Evolutionary conservation across 1,140 invertebrate species (phyloP), one percentile per base, ranked within the genome.

Genomic region (Diabrotica undecimpunctata): DNA sequence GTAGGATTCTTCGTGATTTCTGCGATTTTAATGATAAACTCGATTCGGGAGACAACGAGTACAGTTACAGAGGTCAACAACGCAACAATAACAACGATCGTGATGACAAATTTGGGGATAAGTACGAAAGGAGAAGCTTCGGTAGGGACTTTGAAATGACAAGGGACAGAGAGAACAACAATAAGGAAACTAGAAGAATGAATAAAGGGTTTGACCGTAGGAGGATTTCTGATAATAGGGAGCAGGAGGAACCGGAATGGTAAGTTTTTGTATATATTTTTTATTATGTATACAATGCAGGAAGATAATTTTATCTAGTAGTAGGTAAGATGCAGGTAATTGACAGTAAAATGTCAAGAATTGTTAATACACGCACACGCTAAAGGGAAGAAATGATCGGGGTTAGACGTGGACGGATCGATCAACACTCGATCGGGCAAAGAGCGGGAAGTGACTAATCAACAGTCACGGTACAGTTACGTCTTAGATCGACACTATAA

Each of bases 1-100:
- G 90, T 0, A 84, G 91, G 6, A 90, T 93, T 58, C 81, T 91
- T 70, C 85, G 89, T 54, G 86, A 90, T 76, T 71, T 79, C 64
- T 86, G 85, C 81, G 83, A 82, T 68, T 85, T 75, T 12, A 78
- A 77, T 41, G 81, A 84, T 55, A 82, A 83, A 12, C 80, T 76
- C 0, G 82, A 83, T 35, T 77, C 71, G 38, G 76, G 73, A 14
- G 57, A 57, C 13, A 36, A 8, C 46, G 67, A 68, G 46, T 66
- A 63, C 62, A 54, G 57, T 25, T 68, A 67, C 54, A 37, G 65
- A 52, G 52, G 70, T 14, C 61, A 36, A 62, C 12, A 61, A 70
- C 8, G 38, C 39, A 13, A 51, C 37, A 68, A 67, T 51, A 63
- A 66, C 62, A 66, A 68, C 65, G 74, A 76, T 9, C 67, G 73